phyloP scores from a whole-genome alignment of 1,140 invertebrate genomes.

The Drosophila nigrodunni region DNA sequence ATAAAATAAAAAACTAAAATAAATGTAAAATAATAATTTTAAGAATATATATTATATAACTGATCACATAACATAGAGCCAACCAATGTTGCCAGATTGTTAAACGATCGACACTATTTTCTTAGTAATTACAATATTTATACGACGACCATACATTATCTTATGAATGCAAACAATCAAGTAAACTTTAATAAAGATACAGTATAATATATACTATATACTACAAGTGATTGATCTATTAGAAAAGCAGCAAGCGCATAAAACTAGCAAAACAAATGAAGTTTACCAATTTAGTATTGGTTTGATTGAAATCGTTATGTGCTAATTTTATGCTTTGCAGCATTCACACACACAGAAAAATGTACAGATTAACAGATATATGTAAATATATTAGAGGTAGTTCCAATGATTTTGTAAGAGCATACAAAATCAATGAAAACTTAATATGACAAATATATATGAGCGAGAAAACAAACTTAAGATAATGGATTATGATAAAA shows the following conservation, averaged over 20 bases:
- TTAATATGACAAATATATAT: background rate
- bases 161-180: constrained; percentile 21
- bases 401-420: background rate
- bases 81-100: background rate
- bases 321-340: constrained; percentile 14
- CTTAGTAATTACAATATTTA: background rate
- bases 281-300: background rate
- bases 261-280: background rate
- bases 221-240: constrained; percentile 20
- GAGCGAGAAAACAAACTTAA: constrained; percentile 5
- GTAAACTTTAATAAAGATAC: constrained; percentile 34
- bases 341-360: constrained; percentile 16
- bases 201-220: constrained; percentile 18
- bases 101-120: background rate
- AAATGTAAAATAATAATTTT: constrained; percentile 14
- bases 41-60: background rate
- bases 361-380: constrained; percentile 5
- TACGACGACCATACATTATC: constrained; percentile 19
- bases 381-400: background rate
- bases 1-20: constrained; percentile 41
- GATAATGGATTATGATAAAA: constrained; percentile 14
- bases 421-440: constrained; percentile 3
- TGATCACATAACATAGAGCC: background rate
- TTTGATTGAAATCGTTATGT: background rate
- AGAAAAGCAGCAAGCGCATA: constrained; percentile 8